Evolutionary conservation across 2,113 vertebrate genomes (phyloP), one percentile per base, ranked within the genome.

Genomic region (Struthio camelus): DNA sequence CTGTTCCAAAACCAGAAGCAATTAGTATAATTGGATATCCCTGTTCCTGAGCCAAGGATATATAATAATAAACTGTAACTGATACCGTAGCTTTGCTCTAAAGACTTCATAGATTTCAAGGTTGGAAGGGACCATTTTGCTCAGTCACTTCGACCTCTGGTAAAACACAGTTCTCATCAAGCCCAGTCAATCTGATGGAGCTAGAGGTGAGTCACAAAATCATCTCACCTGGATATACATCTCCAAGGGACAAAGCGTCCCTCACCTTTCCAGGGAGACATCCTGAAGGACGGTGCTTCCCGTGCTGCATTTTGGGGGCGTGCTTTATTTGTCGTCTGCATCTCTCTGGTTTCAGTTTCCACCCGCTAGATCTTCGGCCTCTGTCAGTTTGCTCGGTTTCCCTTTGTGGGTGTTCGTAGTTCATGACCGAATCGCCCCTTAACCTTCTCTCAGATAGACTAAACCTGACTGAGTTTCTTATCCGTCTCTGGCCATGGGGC

Each of bases 11-110:
- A 90, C 51, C 80, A 71, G 65, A 86, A 93, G 71, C 83, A 94
- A 92, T 94, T 94, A 95, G 81, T 75, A 9, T 65, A 82, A 94
- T 85, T 81, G 85, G 53, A 75, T 80, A 54, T 71, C 90, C 46
- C 70, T 79, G 13, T 13, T 91, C 69, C 80, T 80, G 76, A 77
- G 79, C 62, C 50, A 62, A 30, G 50, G 61, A 32, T 51, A 3
- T 56, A 18, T 8, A 83, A 64, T 42, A 81, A 76, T 71, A 51
- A 85, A 38, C 70, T 81, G 2, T 53, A 71, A 62, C 79, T 17
- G 78, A 66, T 69, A 51, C 1, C 2, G 44, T 53, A n/a, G 50
- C n/a, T 81, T 94, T 64, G 30, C 17, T 30, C 53, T 46, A 18
- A 64, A 51, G 44, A 10, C 58, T 40, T 59, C 27, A 3, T 13